phyloP scores from a whole-genome alignment of 2,113 vertebrate species.

The Chaetops frenatus region DNA sequence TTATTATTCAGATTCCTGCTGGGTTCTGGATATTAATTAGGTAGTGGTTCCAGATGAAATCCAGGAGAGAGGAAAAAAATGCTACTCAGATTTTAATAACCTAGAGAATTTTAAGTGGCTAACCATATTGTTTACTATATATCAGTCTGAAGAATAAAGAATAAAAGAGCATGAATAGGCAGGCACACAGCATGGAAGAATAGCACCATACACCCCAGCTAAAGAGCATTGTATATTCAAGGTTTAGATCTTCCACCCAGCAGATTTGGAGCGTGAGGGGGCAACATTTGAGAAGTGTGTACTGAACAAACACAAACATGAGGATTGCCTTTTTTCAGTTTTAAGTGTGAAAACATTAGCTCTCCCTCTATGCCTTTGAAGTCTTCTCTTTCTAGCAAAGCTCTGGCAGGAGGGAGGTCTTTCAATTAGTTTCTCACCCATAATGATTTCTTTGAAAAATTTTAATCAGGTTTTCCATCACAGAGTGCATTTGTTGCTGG shows the following conservation, averaged over 20 bases:
- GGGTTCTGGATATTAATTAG: slow-evolving; percentile 64
- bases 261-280: slow-evolving; percentile 51
- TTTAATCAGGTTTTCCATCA: slow-evolving; percentile 66
- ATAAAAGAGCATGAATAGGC: slow-evolving; percentile 38
- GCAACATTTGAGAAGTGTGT: slow-evolving; percentile 56
- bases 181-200: slow-evolving; percentile 50
- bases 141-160: slow-evolving; percentile 52
- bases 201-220: slow-evolving; percentile 17
- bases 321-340: slow-evolving; percentile 50
- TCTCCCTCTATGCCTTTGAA: slow-evolving; percentile 59
- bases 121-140: slow-evolving; percentile 62
- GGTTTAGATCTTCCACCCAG: slow-evolving; percentile 59
- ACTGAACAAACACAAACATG: slow-evolving; percentile 63
- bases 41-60: slow-evolving; percentile 47
- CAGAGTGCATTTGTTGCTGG: slow-evolving; percentile 35
- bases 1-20: slow-evolving; percentile 57
- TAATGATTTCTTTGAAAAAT: slow-evolving; percentile 69
- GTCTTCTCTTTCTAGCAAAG: slow-evolving; percentile 49
- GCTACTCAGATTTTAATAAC: slow-evolving; percentile 63
- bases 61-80: not conserved
- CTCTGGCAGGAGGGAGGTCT: slow-evolving; percentile 59
- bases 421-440: slow-evolving; percentile 61
- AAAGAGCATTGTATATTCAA: slow-evolving; percentile 55
- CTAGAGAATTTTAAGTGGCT: slow-evolving; percentile 61
- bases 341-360: slow-evolving; percentile 63